Percentiles rank a stretch among this genome's conserved stretches.
These are phyloP conservation scores for Masticophis lateralis DNA, from an alignment of 2,797 vertebrate genomes.

Conservation along the genomic window DNA sequence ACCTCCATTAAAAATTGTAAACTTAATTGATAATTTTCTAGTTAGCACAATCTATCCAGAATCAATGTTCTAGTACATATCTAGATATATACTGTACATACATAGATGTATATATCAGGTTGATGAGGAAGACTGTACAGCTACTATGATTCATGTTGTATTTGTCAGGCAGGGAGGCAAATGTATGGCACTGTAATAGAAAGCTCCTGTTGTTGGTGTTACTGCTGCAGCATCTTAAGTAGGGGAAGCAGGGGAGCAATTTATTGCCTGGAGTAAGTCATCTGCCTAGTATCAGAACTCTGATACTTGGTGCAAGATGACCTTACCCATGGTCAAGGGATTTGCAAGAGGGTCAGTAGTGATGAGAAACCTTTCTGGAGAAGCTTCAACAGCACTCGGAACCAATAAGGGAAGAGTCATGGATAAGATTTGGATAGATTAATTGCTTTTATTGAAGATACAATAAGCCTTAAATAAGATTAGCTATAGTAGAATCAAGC, in stretches of 20 bases:
- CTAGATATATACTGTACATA: not conserved
- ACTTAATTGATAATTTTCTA: not conserved
- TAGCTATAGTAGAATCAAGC: not conserved
- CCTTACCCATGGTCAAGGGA: not conserved
- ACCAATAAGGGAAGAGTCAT: not conserved
- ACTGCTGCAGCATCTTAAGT: not conserved
- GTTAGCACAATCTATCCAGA: not conserved
- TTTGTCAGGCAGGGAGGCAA: not conserved
- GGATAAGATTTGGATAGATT: not conserved
- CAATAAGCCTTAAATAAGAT: not conserved
- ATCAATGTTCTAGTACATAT: not conserved
- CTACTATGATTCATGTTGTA: not conserved
- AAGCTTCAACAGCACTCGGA: not conserved
- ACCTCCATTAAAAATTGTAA: not conserved
- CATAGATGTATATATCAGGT: not conserved
- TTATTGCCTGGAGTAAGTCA: not conserved
- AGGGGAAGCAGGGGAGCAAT: not conserved
- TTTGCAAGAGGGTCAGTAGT: not conserved
- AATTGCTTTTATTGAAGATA: not conserved
- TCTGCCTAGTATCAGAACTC: not conserved
- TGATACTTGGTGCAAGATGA: not conserved
- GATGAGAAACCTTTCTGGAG: not conserved
- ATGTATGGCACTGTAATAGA: not conserved
- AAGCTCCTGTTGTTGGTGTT: not conserved
- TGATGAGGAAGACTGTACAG: not conserved